Evolutionary conservation across 1,140 invertebrate genomes (phyloP).

Genomic region (Pseudomyrmex dendroicus): DNA sequence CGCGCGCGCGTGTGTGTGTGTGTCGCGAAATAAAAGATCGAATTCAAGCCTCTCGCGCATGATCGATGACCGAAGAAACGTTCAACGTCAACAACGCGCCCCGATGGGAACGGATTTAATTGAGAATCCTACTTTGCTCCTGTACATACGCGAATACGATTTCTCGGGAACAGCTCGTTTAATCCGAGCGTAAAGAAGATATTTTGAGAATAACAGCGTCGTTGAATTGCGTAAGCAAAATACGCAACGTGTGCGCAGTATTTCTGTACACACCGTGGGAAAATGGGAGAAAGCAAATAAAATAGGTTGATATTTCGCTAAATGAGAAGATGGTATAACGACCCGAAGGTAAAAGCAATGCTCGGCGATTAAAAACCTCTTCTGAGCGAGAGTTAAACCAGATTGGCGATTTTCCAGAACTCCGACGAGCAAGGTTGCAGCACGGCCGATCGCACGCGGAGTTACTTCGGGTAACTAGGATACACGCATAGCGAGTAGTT

Average conservation of each 20-base stretch:
- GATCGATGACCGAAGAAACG: slow-evolving; percentile 41
- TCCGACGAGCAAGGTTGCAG: slow-evolving; percentile 15
- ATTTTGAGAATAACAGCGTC: too few relatives aligned
- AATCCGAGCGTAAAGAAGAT: too few relatives aligned
- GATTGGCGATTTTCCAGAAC: slow-evolving; percentile 40
- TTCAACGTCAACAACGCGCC: slow-evolving; percentile 12
- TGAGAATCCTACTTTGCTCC: slow-evolving; percentile 16
- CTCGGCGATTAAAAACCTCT: background rate
- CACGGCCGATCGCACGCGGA: background rate
- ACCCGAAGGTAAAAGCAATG: background rate
- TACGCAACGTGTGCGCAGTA: too few relatives aligned
- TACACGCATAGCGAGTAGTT: slow-evolving; percentile 68
- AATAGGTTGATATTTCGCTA: background rate
- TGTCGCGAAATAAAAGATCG: slow-evolving; percentile 39
- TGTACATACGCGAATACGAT: background rate
- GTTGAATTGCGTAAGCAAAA: too few relatives aligned
- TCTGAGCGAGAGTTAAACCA: slow-evolving; percentile 43
- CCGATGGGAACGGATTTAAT: slow-evolving; percentile 21
- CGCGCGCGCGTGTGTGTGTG: background rate
- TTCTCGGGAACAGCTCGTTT: too few relatives aligned
- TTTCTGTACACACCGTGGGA: too few relatives aligned
- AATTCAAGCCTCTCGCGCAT: slow-evolving; percentile 28
- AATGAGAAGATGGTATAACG: background rate
- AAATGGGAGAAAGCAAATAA: background rate
- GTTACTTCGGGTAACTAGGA: slow-evolving; percentile 62